phyloP scores from a whole-genome alignment of 2,888 invertebrate genomes.

The Troglohyphantes excavatus region DNA sequence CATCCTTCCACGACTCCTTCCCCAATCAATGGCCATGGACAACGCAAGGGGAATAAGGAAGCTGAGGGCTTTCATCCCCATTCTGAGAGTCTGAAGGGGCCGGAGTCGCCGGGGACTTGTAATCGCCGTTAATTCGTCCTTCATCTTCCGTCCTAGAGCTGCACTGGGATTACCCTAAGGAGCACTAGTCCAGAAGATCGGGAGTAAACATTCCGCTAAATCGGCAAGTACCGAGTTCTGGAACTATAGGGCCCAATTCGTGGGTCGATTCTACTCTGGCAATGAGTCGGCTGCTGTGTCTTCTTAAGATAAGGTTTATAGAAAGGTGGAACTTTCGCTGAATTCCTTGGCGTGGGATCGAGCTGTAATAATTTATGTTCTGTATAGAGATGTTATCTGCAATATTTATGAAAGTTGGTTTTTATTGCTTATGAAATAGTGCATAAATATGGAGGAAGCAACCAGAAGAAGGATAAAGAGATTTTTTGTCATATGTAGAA shows the following conservation, averaged over 20 bases:
- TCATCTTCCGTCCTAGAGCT: not conserved
- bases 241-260: conserved; percentile 6
- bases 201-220: conserved; percentile 42
- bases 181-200: not conserved
- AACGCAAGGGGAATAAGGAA: conserved; percentile 3
- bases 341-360: too few relatives aligned
- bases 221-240: not conserved
- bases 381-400: too few relatives aligned
- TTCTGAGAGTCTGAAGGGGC: not conserved
- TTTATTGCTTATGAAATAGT: not conserved
- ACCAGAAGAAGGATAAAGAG: not conserved
- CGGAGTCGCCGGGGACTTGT: conserved; percentile 19
- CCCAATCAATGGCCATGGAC: conserved; percentile 13
- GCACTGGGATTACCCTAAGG: conserved; percentile 20
- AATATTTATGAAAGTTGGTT: too few relatives aligned
- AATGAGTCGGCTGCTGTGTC: not conserved
- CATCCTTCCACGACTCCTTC: not conserved
- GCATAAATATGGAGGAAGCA: not conserved
- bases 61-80: not conserved
- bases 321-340: not conserved
- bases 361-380: too few relatives aligned
- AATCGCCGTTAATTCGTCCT: conserved; percentile 57
- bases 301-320: not conserved
- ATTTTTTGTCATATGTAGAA: too few relatives aligned
- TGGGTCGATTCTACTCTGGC: not conserved